phyloP scores from a whole-genome alignment of 2,797 vertebrate species.

The Microctenopoma stevenorrisi region DNA sequence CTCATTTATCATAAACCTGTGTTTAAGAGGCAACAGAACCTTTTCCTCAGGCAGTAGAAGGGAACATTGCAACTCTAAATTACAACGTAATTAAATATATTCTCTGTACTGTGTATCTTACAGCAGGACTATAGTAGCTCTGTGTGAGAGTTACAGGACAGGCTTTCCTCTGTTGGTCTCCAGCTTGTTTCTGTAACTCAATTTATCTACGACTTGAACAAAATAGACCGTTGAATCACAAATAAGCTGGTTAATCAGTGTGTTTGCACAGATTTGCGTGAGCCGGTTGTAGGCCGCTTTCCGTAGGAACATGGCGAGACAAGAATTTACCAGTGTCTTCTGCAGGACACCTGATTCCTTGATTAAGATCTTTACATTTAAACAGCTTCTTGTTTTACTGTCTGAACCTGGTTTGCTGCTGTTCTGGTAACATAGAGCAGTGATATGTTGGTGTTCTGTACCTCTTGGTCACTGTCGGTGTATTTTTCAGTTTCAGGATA shows the following conservation, averaged over 20 bases:
- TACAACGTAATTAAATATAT: too few species aligned
- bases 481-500: slow-evolving; percentile 84
- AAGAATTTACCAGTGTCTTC: not conserved
- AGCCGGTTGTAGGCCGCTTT: slow-evolving; percentile 1
- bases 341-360: not conserved
- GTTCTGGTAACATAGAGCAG: not conserved
- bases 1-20: too few species aligned
- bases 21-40: not conserved
- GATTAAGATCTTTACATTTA: not conserved
- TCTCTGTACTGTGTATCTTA: too few species aligned
- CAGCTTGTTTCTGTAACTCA: slow-evolving; percentile 28
- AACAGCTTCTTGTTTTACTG: slow-evolving; percentile 2
- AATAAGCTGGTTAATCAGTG: not conserved
- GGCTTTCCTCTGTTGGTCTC: slow-evolving; percentile 11
- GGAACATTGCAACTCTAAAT: too few species aligned
- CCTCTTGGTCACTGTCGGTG: slow-evolving; percentile 82
- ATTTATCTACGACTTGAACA: slow-evolving; percentile 9
- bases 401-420: not conserved
- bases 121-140: not conserved
- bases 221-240: not conserved
- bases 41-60: too few species aligned
- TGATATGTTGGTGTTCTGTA: slow-evolving; percentile 43
- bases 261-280: slow-evolving; percentile 9
- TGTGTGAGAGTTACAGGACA: not conserved
- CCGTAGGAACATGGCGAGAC: not conserved